These are phyloP conservation scores for Falcaria lacertinaria DNA, from an alignment of 2,888 invertebrate genomes.

Conservation along the genomic window DNA sequence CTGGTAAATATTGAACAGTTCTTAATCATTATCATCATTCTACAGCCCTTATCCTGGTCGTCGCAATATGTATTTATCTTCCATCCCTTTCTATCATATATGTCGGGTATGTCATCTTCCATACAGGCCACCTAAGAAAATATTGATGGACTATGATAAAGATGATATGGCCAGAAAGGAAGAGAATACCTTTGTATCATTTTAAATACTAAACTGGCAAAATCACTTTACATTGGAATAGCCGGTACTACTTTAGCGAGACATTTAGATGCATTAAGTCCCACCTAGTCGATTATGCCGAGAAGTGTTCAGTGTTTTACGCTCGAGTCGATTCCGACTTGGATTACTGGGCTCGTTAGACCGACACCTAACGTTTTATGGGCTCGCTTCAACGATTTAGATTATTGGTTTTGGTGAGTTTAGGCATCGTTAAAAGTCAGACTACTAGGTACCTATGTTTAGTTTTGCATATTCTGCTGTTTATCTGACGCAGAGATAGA, in stretches of 20 bases:
- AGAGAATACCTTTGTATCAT: too few relatives aligned
- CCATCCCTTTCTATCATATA: too few relatives aligned
- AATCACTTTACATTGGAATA: constrained; percentile 17
- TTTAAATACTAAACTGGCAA: too few relatives aligned
- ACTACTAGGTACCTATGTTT: not conserved
- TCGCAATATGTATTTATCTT: too few relatives aligned
- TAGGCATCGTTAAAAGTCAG: not conserved
- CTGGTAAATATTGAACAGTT: too few relatives aligned
- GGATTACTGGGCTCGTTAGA: constrained; percentile 22
- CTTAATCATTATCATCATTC: too few relatives aligned
- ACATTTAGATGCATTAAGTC: constrained; percentile 49
- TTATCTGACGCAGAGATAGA: too few relatives aligned
- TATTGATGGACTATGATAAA: too few relatives aligned
- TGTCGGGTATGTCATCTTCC: too few relatives aligned
- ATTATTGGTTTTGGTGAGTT: constrained; percentile 1
- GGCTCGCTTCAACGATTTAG: constrained; percentile 2
- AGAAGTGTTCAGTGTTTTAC: constrained; percentile 30
- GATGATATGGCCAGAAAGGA: too few relatives aligned
- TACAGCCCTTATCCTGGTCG: too few relatives aligned
- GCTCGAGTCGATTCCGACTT: constrained; percentile 19
- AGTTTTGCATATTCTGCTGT: not conserved
- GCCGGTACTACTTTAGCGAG: constrained; percentile 13
- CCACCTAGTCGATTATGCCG: constrained; percentile 40
- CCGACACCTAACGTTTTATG: constrained; percentile 4
- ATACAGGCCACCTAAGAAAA: too few relatives aligned